These are phyloP conservation scores for Macropus fuliginosus DNA, from an alignment of 2,797 vertebrate genomes.

Conservation along the genomic window DNA sequence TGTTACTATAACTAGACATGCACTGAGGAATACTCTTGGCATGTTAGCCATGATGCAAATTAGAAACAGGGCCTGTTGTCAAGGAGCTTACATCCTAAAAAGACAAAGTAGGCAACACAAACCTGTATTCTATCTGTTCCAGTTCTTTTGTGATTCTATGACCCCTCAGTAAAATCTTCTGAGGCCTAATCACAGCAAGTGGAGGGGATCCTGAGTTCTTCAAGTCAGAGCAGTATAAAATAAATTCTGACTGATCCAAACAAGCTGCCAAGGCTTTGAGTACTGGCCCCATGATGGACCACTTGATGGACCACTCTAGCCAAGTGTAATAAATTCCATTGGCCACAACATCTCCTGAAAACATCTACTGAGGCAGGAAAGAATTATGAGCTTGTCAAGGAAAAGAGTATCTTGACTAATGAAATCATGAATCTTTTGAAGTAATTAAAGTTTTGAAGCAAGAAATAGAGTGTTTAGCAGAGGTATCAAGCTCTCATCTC, in stretches of 20 bases:
- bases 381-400: background rate
- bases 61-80: background rate
- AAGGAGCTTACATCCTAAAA: background rate
- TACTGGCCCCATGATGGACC: background rate
- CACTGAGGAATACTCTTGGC: slow-evolving; percentile 33
- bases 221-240: background rate
- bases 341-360: background rate
- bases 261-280: background rate
- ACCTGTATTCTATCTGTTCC: background rate
- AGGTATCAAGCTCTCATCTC: background rate
- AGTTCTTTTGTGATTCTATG: background rate
- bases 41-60: slow-evolving; percentile 17
- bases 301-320: background rate
- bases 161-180: background rate
- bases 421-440: background rate
- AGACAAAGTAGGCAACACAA: background rate
- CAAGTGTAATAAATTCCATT: background rate
- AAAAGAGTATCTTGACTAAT: background rate
- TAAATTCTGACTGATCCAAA: background rate
- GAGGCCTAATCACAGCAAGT: background rate
- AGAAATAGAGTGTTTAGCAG: background rate
- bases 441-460: background rate
- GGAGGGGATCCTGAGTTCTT: background rate
- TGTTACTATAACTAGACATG: slow-evolving; percentile 55
- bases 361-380: background rate